Base-by-base conservation (phyloP, 2,113 vertebrate species). In the Glareola pratincola region DNA sequence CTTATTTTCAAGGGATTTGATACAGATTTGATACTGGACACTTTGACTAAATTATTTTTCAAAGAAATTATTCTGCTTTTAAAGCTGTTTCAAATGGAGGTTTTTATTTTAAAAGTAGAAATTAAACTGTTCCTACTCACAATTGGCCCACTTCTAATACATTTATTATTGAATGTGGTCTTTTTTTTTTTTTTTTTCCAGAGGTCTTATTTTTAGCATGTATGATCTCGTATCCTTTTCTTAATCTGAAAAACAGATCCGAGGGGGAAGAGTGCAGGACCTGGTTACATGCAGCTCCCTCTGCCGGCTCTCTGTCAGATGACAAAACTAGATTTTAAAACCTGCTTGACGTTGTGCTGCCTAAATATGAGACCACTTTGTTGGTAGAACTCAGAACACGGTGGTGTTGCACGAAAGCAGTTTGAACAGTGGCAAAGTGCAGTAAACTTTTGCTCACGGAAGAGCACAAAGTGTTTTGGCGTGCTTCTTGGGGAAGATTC, bases 171-270 rank as follows among this genome's bases (percentile, higher is more conserved):
- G 62, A 47, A 79, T 69, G 48, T 60, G 74, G 53, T 56, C 4
- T 12, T 13, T 11, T 60, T 50, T 43, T 19, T 14, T 11, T 60
- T 53, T 48, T n/a, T 51, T 9, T n/a, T n/a, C 24, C 39, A 4
- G 20, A 29, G 50, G 37, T 71, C 89, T 72, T 95, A 92, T 94
- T 97, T 96, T 95, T 94, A 96, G 71, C 74, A 4, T 29, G 10
- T 56, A 32, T 75, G 92, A 90, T 94, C 57, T 82, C 0, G 11
- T 59, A 68, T 88, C 85, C 75, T 92, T 82, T 56, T 17, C 75
- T 81, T 75, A 68, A 93, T 64, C 5, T 36, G 90, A 76, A 88
- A 75, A 92, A 6, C 94, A 94, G 92, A 18, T 15, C 22, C 17
- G 32, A 15, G 1, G 2, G 22, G 22, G 56, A 29, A 3, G 67